phyloP scores from a whole-genome alignment of 92 coral and sea anemone species.

The Virgularia gustaviana region DNA sequence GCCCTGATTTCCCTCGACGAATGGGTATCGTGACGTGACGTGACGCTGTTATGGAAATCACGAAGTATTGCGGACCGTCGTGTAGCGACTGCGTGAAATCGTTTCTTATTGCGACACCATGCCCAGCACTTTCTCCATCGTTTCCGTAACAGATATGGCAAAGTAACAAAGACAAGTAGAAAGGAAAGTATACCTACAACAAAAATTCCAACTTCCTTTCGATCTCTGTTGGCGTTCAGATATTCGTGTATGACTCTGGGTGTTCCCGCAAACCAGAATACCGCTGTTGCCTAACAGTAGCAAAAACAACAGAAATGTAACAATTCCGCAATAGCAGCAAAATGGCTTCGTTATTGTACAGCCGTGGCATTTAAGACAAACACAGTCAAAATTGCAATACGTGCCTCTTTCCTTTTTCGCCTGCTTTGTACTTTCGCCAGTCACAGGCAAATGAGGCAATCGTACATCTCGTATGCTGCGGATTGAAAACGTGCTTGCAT shows the following conservation, averaged over 20 bases:
- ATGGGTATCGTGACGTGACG: too few relatives aligned
- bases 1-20: too few relatives aligned
- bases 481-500: too few relatives aligned
- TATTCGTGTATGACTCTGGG: slow-evolving; percentile 5
- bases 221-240: not conserved
- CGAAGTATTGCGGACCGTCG: too few relatives aligned
- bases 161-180: not conserved
- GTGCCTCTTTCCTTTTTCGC: not conserved
- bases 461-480: too few relatives aligned
- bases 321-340: not conserved
- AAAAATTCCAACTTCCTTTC: not conserved
- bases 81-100: too few relatives aligned
- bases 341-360: too few relatives aligned
- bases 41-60: too few relatives aligned
- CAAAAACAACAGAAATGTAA: not conserved
- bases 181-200: not conserved
- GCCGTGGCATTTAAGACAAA: too few relatives aligned
- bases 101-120: too few relatives aligned
- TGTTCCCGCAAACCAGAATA: slow-evolving; percentile 1
- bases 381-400: not conserved
- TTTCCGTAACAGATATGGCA: too few relatives aligned
- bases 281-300: not conserved
- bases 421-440: not conserved
- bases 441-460: not conserved
- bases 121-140: not conserved